Evolutionary conservation across 2,113 vertebrate genomes (phyloP), one percentile per base, ranked within the genome.

Genomic region (Gnathonemus longibarbis): DNA sequence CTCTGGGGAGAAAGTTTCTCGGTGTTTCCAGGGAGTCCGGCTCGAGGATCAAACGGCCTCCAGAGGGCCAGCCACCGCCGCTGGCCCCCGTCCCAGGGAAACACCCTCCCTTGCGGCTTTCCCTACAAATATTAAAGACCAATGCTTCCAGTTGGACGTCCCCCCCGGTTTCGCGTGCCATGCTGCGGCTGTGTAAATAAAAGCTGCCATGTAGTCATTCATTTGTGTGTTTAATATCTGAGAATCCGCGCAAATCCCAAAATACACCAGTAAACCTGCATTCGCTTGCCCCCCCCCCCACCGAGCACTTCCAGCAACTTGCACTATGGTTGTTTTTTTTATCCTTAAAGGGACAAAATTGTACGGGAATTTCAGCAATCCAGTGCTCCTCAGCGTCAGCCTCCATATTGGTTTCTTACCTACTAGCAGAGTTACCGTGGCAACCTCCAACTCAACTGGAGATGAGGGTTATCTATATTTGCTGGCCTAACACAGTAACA

Each of bases 51-150:
- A 95, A 96, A 95, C 93, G 92, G 91, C 77, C 91, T 84, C 91
- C 91, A 52, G 89, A 90, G 50, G 94, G 95, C 92, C 92, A 92
- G 95, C 93, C 94, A 94, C 94, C 94, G 91, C 93, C 91, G 91
- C 92, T 91, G 94, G 95, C 92, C 94, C 92, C 90, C 91, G 91
- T 94, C 94, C 93, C 92, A 92, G 92, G 93, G 95, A 95, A 94
- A 94, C 95, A 95, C 95, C 96, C 96, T 96, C 95, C 93, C 87
- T 93, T 96, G 95, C 90, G 96, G 96, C 93, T 95, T 95, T 92
- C 93, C 94, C 94, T 92, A 95, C 95, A 96, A 95, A 96, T 96
- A 96, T 96, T 96, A 96, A 96, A 96, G 96, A 96, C 94, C 93
- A 92, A 92, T 93, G 93, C 94, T 95, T 95, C 93, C 90, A 91